Percentiles rank a stretch among this genome's conserved stretches.
phyloP scores from a whole-genome alignment of 2,797 vertebrate genomes.

The Rhabdomys pumilio region DNA sequence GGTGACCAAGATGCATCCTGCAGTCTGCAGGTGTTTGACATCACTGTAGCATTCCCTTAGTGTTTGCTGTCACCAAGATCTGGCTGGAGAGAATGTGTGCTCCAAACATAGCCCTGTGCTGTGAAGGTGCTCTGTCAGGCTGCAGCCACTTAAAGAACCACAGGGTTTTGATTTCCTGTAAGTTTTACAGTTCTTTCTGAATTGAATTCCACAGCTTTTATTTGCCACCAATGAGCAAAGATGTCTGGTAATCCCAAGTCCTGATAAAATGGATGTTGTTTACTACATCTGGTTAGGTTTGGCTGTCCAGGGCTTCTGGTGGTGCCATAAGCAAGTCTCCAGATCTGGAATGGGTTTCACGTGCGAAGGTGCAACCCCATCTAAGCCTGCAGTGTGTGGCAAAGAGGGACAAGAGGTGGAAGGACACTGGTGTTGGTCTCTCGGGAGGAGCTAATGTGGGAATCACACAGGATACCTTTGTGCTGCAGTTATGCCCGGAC shows the following conservation, averaged over 20 bases:
- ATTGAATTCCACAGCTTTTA: neutral
- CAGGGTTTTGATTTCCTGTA: neutral
- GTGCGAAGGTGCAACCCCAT: too few species aligned
- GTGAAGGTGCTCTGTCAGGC: neutral
- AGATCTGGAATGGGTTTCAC: neutral
- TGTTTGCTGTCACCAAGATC: neutral
- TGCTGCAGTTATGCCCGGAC: slow-evolving; percentile 92
- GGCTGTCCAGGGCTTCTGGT: too few species aligned
- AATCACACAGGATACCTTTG: accelerated
- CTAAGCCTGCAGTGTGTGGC: neutral
- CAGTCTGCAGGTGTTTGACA: neutral
- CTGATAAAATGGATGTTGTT: too few species aligned
- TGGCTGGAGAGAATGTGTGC: neutral
- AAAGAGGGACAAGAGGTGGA: neutral
- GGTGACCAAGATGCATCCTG: neutral
- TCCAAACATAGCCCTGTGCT: neutral
- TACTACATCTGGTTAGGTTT: neutral
- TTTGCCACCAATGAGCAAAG: neutral
- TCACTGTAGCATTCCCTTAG: neutral
- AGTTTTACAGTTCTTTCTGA: neutral
- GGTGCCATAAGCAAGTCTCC: neutral
- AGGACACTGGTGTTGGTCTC: neutral
- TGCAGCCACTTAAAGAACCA: neutral
- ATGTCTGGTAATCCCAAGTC: too few species aligned
- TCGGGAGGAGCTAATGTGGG: neutral